Conservation (phyloP, 2,888 invertebrate genomes). For the Rhagonycha lutea region DNA sequence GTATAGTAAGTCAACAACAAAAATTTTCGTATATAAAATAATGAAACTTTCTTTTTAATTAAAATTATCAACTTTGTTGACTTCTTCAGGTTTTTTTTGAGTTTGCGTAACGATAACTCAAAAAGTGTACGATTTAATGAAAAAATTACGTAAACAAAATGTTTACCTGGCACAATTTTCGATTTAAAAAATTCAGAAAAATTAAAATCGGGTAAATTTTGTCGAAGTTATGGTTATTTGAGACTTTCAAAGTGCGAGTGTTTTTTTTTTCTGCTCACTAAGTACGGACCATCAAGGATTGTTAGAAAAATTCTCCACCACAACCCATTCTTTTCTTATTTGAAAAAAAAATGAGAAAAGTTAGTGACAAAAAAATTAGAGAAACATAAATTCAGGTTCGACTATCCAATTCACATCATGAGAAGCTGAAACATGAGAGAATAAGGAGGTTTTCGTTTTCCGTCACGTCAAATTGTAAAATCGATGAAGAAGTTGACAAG, state of each 20-base stretch:
- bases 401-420: background rate
- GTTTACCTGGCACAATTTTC: background rate
- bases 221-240: too few relatives aligned
- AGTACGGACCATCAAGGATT: too few relatives aligned
- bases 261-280: too few relatives aligned
- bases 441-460: background rate
- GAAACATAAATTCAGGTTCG: background rate
- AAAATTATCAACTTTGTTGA: background rate
- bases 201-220: background rate
- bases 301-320: too few relatives aligned
- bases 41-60: background rate
- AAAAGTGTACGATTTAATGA: background rate
- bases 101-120: background rate
- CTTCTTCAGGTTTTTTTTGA: background rate
- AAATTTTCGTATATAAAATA: too few relatives aligned
- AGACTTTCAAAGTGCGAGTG: background rate
- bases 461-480: background rate
- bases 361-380: background rate
- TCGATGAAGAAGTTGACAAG: background rate
- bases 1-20: too few relatives aligned
- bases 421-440: background rate
- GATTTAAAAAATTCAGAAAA: background rate
- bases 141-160: background rate
- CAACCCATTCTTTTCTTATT: background rate
- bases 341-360: background rate